A percentile compares a stretch with the other conserved stretches of the same genome.
These are phyloP conservation scores for Epistrophe grossulariae DNA, from an alignment of 2,888 invertebrate species.

Conservation along the genomic window DNA sequence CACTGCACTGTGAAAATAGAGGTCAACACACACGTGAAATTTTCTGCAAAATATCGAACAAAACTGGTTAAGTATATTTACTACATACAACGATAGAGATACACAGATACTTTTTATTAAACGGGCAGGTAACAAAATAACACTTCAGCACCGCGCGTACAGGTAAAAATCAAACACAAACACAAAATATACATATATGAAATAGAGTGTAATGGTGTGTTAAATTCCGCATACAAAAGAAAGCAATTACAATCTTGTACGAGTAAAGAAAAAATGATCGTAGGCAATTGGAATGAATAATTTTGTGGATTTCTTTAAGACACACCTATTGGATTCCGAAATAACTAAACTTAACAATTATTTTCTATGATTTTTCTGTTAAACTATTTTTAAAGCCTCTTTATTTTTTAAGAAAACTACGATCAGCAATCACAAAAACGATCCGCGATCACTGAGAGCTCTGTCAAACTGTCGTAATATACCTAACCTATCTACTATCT, in stretches of 20 bases:
- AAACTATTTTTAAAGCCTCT: neutral
- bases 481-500: slow-evolving; percentile 18
- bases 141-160: slow-evolving; percentile 50
- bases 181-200: slow-evolving; percentile 11
- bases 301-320: neutral
- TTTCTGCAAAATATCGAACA: slow-evolving; percentile 63
- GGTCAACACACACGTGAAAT: slow-evolving; percentile 75
- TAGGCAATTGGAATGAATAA: neutral
- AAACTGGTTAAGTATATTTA: slow-evolving; percentile 63
- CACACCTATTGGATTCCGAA: neutral
- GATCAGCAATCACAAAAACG: slow-evolving; percentile 39
- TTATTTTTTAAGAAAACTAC: neutral
- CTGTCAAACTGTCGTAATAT: slow-evolving; percentile 52
- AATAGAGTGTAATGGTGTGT: slow-evolving; percentile 11
- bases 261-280: neutral
- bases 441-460: slow-evolving; percentile 66
- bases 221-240: slow-evolving; percentile 22
- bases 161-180: slow-evolving; percentile 62
- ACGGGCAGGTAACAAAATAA: slow-evolving; percentile 58
- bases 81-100: neutral
- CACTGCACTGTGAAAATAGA: slow-evolving; percentile 53
- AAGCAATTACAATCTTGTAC: slow-evolving; percentile 12
- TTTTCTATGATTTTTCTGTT: neutral
- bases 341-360: neutral
- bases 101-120: slow-evolving; percentile 42